Base-by-base conservation (phyloP, 2,113 vertebrate species). In the Stercorarius parasiticus region DNA sequence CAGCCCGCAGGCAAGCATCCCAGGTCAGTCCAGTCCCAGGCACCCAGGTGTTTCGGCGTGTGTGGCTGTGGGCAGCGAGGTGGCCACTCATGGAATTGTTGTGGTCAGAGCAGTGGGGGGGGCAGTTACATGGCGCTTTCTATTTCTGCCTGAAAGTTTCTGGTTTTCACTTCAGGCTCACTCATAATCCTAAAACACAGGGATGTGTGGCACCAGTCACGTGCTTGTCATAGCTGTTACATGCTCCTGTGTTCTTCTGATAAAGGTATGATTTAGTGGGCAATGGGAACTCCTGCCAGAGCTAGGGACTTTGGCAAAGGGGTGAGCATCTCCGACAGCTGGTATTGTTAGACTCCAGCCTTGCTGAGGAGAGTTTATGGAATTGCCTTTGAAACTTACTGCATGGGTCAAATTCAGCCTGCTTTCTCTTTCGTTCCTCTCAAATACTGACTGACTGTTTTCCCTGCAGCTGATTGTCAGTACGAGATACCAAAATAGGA, bases 51-150 rank as follows among this genome's bases (percentile, higher is more conserved):
- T 56, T 73, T 36, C 1, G 16, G 9, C 0, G 2, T 13, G 1
- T 4, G 30, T 71, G 61, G 27, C 61, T 76, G 21, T 55, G 42
- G 50, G 56, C 52, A 62, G 40, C 0, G 0, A 0, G 0, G 38
- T 77, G 77, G 43, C n/a, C 66, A 4, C 0, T 0, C 7, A 0
- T 4, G 58, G 19, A 9, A 38, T 26, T 38, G 25, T 0, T 49
- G 42, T 34, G 45, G 30, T 61, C 78, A 79, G 36, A 74, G 65
- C 17, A 50, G 36, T 0, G 2, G 4, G 8, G 30, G 30, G 13
- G 8, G 1, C 34, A 15, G 18, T 43, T 13, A 58, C 30, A 64
- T 0, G 0, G 4, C 1, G 0, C 7, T 74, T 85, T 70, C 16
- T 84, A 13, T 40, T 93, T 38, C 61, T 83, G 12, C 45, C 53